These are phyloP conservation scores for Crossocerus cetratus DNA, from an alignment of 2,888 invertebrate genomes.

Conservation along the genomic window DNA sequence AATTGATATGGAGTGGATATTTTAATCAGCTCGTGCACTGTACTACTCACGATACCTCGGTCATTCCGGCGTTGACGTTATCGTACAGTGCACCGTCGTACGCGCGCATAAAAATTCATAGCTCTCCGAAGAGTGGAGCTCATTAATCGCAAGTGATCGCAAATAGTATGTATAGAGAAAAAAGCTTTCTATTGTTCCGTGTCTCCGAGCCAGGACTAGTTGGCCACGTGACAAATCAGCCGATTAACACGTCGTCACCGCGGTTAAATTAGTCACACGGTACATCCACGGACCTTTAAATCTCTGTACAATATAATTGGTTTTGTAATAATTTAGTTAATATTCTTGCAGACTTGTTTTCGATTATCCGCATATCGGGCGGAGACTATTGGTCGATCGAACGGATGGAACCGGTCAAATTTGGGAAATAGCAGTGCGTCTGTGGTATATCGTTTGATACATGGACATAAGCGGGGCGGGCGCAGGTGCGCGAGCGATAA, in stretches of 20 bases:
- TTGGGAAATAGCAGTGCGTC: neutral
- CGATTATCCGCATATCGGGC: no score
- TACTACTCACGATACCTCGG: conserved; percentile 6
- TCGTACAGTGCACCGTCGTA: conserved; percentile 19
- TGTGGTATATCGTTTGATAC: neutral
- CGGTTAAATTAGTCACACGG: no score
- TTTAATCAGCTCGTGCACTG: conserved; percentile 40
- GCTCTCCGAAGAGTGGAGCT: neutral
- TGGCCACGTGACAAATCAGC: conserved; percentile 22
- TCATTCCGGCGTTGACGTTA: conserved; percentile 20
- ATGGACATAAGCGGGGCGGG: neutral
- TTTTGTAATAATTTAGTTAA: no score
- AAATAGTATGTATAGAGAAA: conserved; percentile 27
- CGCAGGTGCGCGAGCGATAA: neutral
- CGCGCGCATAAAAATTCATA: conserved; percentile 22
- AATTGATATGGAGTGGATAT: conserved; percentile 62
- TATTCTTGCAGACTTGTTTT: no score
- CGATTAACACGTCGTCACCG: no score
- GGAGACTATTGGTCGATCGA: no score
- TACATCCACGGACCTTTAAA: no score
- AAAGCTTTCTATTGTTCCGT: conserved; percentile 36
- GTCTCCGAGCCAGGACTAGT: conserved; percentile 29
- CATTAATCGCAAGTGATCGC: conserved; percentile 31
- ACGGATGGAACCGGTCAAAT: no score
- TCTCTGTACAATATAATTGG: no score